Base-by-base conservation (phyloP, 2,113 vertebrate genomes). In the Leucosticte australis region DNA sequence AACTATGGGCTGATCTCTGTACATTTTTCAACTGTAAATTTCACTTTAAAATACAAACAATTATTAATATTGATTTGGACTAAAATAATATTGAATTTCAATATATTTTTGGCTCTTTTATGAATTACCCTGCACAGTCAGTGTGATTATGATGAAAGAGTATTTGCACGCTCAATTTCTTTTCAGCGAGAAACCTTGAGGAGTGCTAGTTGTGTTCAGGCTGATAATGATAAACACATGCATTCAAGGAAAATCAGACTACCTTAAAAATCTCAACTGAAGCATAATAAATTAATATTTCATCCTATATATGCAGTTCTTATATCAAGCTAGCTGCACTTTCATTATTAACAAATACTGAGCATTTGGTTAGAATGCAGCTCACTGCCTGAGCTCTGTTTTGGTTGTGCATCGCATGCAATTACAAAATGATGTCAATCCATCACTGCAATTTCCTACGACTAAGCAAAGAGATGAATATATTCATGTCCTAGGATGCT, bases 51-150 rank as follows among this genome's bases (percentile, higher is more conserved):
- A 98, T 96, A 97, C 97, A 98, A 98, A 98, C 98, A 98, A 98
- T 98, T 98, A 98, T 98, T 98, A 98, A 98, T 98, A 98, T 98
- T 98, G 98, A 98, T 98, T 97, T 96, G 95, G 95, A 96, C 97
- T 98, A 97, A 98, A 98, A 98, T 97, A 98, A 98, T 98, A 98
- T 98, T 98, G 98, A 98, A 97, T 98, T 98, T 97, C 98, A 98
- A 97, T 98, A 98, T 92, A 97, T 97, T 97, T 96, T 93, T 90
- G 85, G 96, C 96, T 97, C 94, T 97, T 98, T 98, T 98, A 98
- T 98, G 97, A 98, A 98, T 98, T 94, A 96, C 96, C 92, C 90
- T 70, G 95, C 96, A 89, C 87, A 95, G 95, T 93, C 62, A 31
- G 79, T 81, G 87, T 97, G 97, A 98, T 98, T 97, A 98, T 98